phyloP scores from a whole-genome alignment of 2,113 vertebrate genomes.

The Phalacrocorax brasilianus region DNA sequence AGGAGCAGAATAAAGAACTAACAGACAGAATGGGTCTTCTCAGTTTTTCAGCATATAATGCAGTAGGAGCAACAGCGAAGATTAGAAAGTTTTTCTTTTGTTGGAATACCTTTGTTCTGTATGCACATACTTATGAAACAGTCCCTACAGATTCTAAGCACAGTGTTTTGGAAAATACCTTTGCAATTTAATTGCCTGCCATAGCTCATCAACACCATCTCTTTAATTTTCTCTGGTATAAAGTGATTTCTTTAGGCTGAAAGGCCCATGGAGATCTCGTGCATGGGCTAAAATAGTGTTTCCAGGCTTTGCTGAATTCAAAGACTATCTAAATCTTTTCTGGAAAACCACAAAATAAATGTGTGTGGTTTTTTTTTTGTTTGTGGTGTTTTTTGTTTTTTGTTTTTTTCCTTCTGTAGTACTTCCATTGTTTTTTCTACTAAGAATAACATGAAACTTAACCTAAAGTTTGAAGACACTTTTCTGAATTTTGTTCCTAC shows the following conservation, averaged over 20 bases:
- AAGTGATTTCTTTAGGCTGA: not conserved
- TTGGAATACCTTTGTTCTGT: not conserved
- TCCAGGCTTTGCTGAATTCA: not conserved
- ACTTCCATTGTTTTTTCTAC: not conserved
- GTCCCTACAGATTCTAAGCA: too few relatives aligned
- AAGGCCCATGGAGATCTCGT: not conserved
- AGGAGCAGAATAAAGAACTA: not conserved
- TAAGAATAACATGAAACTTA: not conserved
- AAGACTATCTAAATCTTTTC: not conserved
- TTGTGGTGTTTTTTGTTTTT: too few relatives aligned
- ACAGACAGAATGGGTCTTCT: not conserved
- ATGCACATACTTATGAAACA: not conserved
- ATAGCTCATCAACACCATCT: not conserved
- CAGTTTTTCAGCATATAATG: not conserved
- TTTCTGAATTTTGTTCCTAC: not conserved
- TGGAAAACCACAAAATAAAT: not conserved
- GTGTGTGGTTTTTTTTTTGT: too few relatives aligned
- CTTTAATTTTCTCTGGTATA: not conserved
- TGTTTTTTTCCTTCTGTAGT: not conserved
- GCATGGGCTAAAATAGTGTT: not conserved
- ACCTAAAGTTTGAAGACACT: not conserved
- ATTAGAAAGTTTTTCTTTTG: not conserved
- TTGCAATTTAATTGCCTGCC: not conserved
- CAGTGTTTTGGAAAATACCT: not conserved
- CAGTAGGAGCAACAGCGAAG: not conserved